A percentile compares a stretch with the other conserved stretches of the same genome.
These are phyloP conservation scores for Silurus glanis DNA, from an alignment of 2,113 vertebrate genomes.

Conservation along the genomic window DNA sequence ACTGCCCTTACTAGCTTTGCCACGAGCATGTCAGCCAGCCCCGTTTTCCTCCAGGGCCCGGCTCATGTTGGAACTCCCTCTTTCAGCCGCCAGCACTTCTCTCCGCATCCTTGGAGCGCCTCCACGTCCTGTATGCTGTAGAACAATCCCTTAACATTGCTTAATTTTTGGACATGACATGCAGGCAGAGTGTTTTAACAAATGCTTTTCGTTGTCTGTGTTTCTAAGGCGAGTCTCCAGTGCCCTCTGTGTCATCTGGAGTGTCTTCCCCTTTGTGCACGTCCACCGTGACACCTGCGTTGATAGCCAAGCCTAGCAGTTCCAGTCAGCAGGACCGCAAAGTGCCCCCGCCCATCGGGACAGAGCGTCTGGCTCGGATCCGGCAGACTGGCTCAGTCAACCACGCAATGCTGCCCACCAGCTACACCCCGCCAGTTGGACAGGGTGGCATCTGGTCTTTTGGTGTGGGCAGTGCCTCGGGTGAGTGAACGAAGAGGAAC, in stretches of 20 bases:
- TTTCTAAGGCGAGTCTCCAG: constrained; percentile 88
- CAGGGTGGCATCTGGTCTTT: constrained; percentile 99
- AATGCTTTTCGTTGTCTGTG: not conserved
- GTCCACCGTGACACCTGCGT: constrained; percentile 79
- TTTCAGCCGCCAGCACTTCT: constrained; percentile 99
- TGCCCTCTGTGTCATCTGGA: constrained; percentile 90
- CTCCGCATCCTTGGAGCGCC: constrained; percentile 96
- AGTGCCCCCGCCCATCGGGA: constrained; percentile 95
- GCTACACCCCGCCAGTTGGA: constrained; percentile 91
- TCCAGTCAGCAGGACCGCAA: constrained; percentile 87
- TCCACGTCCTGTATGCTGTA: constrained; percentile 89
- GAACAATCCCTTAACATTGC: not conserved
- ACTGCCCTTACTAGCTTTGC: constrained; percentile 90
- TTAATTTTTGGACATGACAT: not conserved
- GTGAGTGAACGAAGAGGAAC: constrained; percentile 63
- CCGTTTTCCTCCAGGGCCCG: constrained; percentile 91
- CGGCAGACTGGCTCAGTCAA: constrained; percentile 93
- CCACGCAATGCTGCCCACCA: constrained; percentile 86
- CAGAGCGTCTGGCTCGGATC: constrained; percentile 90
- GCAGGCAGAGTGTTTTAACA: not conserved
- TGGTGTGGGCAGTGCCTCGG: constrained; percentile 90
- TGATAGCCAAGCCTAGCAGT: constrained; percentile 83
- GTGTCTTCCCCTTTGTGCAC: constrained; percentile 89
- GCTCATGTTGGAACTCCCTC: constrained; percentile 87
- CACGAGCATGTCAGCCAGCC: constrained; percentile 90